These are phyloP conservation scores for Aphrophora alni DNA, from an alignment of 2,888 invertebrate species.

Conservation along the genomic window DNA sequence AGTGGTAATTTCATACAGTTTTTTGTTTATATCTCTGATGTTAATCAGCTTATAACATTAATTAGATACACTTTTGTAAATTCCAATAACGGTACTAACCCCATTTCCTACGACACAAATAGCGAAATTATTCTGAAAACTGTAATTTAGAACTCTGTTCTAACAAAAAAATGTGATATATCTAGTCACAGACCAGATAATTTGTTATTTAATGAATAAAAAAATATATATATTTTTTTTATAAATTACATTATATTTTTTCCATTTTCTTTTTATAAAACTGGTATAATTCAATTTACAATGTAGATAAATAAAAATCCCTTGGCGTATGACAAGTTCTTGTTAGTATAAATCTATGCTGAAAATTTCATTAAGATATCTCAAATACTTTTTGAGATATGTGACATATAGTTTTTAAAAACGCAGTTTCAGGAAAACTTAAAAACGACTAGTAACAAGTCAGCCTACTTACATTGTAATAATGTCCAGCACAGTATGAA, in stretches of 20 bases:
- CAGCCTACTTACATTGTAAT: too few species aligned
- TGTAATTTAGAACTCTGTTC: too few species aligned
- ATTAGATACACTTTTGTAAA: too few species aligned
- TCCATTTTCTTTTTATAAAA: neutral
- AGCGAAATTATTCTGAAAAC: too few species aligned
- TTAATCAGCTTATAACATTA: too few species aligned
- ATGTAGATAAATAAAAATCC: neutral
- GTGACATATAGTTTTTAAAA: neutral
- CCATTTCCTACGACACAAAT: too few species aligned
- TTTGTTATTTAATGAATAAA: neutral
- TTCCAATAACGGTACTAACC: too few species aligned
- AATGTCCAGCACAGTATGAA: too few species aligned
- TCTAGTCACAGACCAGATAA: too few species aligned
- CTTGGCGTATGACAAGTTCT: neutral
- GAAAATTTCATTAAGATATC: neutral
- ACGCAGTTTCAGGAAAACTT: neutral
- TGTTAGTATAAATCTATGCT: neutral
- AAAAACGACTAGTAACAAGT: neutral
- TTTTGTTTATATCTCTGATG: too few species aligned
- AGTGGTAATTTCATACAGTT: too few species aligned
- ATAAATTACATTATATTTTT: neutral
- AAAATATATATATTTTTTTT: neutral
- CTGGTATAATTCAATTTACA: slow-evolving; percentile 15
- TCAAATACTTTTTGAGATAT: neutral
- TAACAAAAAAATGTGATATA: too few species aligned